Evolutionary conservation across 2,797 vertebrate species (phyloP).

Genomic region (Denticeps clupeoides): DNA sequence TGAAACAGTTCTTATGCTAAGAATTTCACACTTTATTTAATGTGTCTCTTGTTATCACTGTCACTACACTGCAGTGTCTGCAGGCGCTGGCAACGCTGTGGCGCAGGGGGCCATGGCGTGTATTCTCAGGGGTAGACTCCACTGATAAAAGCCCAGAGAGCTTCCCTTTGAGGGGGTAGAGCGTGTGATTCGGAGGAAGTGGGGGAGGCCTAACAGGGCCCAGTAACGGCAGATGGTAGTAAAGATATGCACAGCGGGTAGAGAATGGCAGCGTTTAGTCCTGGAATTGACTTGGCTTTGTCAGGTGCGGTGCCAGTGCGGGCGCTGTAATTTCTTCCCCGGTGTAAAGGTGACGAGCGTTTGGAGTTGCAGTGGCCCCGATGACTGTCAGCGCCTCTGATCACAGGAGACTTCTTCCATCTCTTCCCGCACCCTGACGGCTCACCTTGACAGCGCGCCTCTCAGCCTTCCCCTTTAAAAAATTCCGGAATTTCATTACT

Average conservation of each 20-base stretch:
- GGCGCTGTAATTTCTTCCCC: slow-evolving; percentile 64
- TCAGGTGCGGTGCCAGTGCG: slow-evolving; percentile 51
- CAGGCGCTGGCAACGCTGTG: slow-evolving; percentile 30
- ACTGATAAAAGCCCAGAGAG: slow-evolving; percentile 39
- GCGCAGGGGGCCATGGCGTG: slow-evolving; percentile 10
- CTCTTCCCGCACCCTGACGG: slow-evolving; percentile 69
- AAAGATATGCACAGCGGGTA: slow-evolving; percentile 61
- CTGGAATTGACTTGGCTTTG: slow-evolving; percentile 51
- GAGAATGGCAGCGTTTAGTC: slow-evolving; percentile 55
- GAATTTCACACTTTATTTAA: slow-evolving; percentile 73
- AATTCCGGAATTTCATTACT: slow-evolving; percentile 90
- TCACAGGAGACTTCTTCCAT: slow-evolving; percentile 60
- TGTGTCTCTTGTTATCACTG: slow-evolving; percentile 57
- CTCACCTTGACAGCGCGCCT: slow-evolving; percentile 90
- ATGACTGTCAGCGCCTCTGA: slow-evolving; percentile 56
- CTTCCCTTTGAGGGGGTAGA: slow-evolving; percentile 34
- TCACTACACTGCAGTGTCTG: slow-evolving; percentile 38
- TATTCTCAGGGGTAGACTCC: slow-evolving; percentile 36
- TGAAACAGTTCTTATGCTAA: slow-evolving; percentile 54
- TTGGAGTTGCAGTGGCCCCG: slow-evolving; percentile 46
- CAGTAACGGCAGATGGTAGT: slow-evolving; percentile 53
- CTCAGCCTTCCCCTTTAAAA: slow-evolving; percentile 87
- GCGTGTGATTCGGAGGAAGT: slow-evolving; percentile 17
- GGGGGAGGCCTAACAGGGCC: slow-evolving; percentile 41
- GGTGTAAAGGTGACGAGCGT: slow-evolving; percentile 57